phyloP scores from a whole-genome alignment of 2,113 vertebrate genomes.

The Ranitomeya variabilis region DNA sequence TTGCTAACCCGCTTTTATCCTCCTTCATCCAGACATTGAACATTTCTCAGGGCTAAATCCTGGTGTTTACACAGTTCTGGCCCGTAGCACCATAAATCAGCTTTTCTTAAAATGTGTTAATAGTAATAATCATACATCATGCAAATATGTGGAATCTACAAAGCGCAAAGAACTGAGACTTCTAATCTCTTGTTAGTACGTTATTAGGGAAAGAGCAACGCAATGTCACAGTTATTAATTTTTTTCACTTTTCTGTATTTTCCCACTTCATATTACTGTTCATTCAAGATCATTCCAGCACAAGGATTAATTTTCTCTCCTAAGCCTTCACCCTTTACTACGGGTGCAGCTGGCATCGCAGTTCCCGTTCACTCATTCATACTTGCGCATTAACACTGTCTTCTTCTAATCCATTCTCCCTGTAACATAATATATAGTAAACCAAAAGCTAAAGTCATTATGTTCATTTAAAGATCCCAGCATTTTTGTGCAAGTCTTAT shows the following conservation, averaged over 20 bases:
- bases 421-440: slow-evolving; percentile 57
- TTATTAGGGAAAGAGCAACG: slow-evolving; percentile 55
- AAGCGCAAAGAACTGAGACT: slow-evolving; percentile 45
- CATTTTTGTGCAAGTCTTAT: slow-evolving; percentile 44
- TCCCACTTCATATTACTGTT: slow-evolving; percentile 51
- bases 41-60: slow-evolving; percentile 44
- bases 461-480: slow-evolving; percentile 52
- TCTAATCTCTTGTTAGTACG: slow-evolving; percentile 53
- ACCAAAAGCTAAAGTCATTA: slow-evolving; percentile 56
- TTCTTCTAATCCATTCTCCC: slow-evolving; percentile 58
- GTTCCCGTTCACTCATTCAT: slow-evolving; percentile 51
- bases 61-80: slow-evolving; percentile 49
- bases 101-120: slow-evolving; percentile 51
- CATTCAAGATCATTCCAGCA: slow-evolving; percentile 54
- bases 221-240: slow-evolving; percentile 53
- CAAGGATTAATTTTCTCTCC: slow-evolving; percentile 53
- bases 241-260: slow-evolving; percentile 35
- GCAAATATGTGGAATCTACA: slow-evolving; percentile 48
- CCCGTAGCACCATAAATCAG: slow-evolving; percentile 46
- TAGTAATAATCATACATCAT: slow-evolving; percentile 56
- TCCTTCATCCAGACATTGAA: slow-evolving; percentile 41
- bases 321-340: slow-evolving; percentile 55
- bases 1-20: slow-evolving; percentile 47
- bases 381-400: slow-evolving; percentile 59
- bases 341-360: slow-evolving; percentile 49